Evolutionary conservation across 2,113 vertebrate species (phyloP), one percentile per base, ranked within the genome.

Genomic region (Microcebus griseorufus): DNA sequence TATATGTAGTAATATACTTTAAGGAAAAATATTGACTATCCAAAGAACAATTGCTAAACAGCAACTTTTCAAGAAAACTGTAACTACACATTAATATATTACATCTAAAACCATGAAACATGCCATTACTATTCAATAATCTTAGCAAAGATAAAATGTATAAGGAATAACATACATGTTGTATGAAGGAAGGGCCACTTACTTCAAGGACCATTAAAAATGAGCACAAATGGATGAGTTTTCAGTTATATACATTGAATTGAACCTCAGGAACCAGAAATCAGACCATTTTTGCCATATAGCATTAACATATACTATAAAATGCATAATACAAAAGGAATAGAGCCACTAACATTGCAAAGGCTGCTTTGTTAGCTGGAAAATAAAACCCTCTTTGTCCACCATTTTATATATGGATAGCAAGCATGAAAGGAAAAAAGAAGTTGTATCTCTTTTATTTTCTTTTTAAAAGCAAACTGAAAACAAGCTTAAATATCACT

Each of bases 111-210:
- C 10, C 29, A 67, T 4, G 25, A 58, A 42, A 27, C 84, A 91
- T 81, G 17, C 94, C 94, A 94, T 97, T 98, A 93, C 98, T 97
- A 84, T 95, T 97, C 78, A 95, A n/a, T 98, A 96, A 97, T 4
- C 85, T 84, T 93, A 90, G 95, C 29, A 81, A 97, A 95, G 95
- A 96, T 67, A 92, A 84, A 58, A 69, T 70, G 7, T 37, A 17
- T 87, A 96, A 2, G 69, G 89, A 94, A 70, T 58, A 91, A 78
- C 73, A 83, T 51, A n/a, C 17, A 29, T 88, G 17, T 34, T 7
- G 64, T 88, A 12, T 39, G 64, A 84, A 69, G 29, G 22, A 79
- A 79, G 7, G 51, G 67, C 25, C 65, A 32, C 85, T 94, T 7
- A 96, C 73, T 96, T 93, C 58, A 95, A 94, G 87, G 84, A 97